Percentiles rank a stretch among this genome's conserved stretches.
These are phyloP conservation scores for Adelges cooleyi DNA, from an alignment of 1,140 invertebrate genomes.

Conservation along the genomic window DNA sequence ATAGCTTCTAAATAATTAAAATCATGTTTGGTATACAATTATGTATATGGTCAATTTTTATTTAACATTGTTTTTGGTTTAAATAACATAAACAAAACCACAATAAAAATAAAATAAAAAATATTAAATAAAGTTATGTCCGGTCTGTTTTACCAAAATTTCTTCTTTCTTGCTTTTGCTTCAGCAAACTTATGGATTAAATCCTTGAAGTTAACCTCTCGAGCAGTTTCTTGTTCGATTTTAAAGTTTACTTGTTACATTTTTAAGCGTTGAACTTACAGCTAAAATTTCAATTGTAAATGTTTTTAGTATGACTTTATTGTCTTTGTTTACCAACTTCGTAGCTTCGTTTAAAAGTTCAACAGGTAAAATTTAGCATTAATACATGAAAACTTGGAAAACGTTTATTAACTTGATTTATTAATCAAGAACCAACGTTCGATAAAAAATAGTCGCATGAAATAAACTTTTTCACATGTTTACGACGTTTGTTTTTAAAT, in stretches of 20 bases:
- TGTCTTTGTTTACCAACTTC: neutral
- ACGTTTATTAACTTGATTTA: neutral
- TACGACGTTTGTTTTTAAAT: too few relatives aligned
- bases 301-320: neutral
- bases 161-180: slow-evolving; percentile 12
- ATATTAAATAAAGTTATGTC: too few relatives aligned
- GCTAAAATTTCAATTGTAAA: slow-evolving; percentile 2
- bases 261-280: slow-evolving; percentile 3
- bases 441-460: neutral
- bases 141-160: neutral
- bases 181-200: slow-evolving; percentile 11
- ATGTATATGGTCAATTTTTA: neutral
- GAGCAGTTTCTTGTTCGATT: neutral
- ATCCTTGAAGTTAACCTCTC: neutral
- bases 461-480: slow-evolving; percentile 3
- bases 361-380: neutral
- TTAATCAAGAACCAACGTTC: slow-evolving; percentile 3
- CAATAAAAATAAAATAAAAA: neutral
- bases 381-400: neutral
- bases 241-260: neutral
- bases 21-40: neutral
- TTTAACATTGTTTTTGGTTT: neutral
- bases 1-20: too few relatives aligned
- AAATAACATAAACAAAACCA: neutral
- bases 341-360: slow-evolving; percentile 2